phyloP scores from a whole-genome alignment of 2,888 invertebrate genomes.

The Plagiodera versicolora region DNA sequence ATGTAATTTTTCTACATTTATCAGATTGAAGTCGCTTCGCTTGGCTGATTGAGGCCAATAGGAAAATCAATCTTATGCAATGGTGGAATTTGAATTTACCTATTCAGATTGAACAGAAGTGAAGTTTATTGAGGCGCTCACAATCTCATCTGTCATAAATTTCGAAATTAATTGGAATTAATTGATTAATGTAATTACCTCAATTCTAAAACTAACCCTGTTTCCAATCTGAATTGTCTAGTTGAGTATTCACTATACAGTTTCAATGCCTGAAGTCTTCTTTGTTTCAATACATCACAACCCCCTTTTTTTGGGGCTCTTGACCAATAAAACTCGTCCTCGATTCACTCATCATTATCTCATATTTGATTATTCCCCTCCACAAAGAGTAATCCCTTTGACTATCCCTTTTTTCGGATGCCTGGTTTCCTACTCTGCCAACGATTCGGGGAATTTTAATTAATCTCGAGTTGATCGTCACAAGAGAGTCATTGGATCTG shows the following conservation, averaged over 20 bases:
- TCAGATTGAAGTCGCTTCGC: neutral
- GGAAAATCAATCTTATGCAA: neutral
- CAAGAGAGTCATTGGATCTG: slow-evolving; percentile 38
- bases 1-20: neutral
- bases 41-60: neutral
- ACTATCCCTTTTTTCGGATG: neutral
- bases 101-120: too few species aligned
- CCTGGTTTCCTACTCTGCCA: neutral
- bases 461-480: slow-evolving; percentile 28
- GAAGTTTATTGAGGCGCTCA: too few species aligned
- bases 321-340: neutral
- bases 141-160: too few species aligned
- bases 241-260: too few species aligned
- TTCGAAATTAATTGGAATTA: too few species aligned
- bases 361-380: neutral
- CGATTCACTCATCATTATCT: neutral
- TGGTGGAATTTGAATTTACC: too few species aligned
- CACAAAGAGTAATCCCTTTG: neutral
- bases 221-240: too few species aligned
- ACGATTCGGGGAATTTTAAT: slow-evolving; percentile 9
- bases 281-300: too few species aligned
- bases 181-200: too few species aligned
- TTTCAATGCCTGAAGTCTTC: too few species aligned
- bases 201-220: too few species aligned
- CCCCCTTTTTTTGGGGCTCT: neutral